These are phyloP conservation scores for Chymomyza amoena DNA, from an alignment of 2,888 invertebrate genomes.

Conservation along the genomic window DNA sequence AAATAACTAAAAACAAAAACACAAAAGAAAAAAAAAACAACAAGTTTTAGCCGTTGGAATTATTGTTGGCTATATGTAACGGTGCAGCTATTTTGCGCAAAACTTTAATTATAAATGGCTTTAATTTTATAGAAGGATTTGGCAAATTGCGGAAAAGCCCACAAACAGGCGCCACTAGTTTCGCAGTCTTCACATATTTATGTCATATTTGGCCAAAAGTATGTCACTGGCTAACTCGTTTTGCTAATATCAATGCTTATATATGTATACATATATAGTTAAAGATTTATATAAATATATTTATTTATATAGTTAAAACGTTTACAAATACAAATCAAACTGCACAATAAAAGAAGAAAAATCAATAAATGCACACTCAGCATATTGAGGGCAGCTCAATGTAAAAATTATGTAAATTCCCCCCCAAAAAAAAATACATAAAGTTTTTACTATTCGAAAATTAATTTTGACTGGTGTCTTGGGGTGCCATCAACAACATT, in stretches of 20 bases:
- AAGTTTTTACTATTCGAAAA: constrained; percentile 59
- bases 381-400: constrained; percentile 57
- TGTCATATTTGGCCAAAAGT: constrained; percentile 25
- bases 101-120: constrained; percentile 23
- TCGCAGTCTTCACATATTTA: neutral
- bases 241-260: constrained; percentile 16
- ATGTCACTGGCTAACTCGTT: constrained; percentile 42
- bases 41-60: neutral
- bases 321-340: constrained; percentile 37
- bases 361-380: constrained; percentile 26
- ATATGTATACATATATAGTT: too few species aligned
- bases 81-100: neutral
- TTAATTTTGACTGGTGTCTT: constrained; percentile 45
- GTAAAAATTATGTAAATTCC: constrained; percentile 63
- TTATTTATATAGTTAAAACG: constrained; percentile 17
- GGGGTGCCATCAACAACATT: constrained; percentile 64
- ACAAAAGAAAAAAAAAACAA: neutral
- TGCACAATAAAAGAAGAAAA: constrained; percentile 27
- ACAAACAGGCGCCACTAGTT: neutral
- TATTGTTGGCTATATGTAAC: neutral
- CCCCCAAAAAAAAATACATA: constrained; percentile 32
- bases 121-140: constrained; percentile 33
- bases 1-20: neutral
- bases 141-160: constrained; percentile 30
- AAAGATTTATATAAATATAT: too few species aligned